phyloP scores from a whole-genome alignment of 2,888 invertebrate species.

The Agriopis aurantiaria region DNA sequence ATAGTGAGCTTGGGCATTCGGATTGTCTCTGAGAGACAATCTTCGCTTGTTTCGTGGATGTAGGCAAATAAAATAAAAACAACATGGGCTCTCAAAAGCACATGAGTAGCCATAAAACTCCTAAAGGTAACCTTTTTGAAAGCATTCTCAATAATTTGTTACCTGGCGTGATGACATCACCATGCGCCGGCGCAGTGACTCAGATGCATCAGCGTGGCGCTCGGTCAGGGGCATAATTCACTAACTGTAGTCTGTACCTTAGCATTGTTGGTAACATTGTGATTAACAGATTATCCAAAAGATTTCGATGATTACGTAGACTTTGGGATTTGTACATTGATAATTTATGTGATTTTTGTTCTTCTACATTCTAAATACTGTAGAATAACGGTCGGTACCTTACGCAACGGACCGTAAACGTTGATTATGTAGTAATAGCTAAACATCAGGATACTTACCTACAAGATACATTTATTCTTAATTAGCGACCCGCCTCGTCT shows the following conservation, averaged over 20 bases:
- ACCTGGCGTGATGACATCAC: conserved; percentile 62
- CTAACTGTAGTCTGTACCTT: conserved; percentile 16
- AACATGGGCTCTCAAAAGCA: not conserved
- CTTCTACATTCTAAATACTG: no score
- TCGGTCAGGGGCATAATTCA: conserved; percentile 37
- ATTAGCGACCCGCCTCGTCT: no score
- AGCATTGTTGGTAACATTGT: conserved; percentile 34
- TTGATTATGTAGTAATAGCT: no score
- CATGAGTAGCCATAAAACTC: not conserved
- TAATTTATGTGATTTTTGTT: no score
- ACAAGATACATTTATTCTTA: no score
- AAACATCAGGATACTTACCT: no score
- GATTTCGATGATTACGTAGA: conserved; percentile 6
- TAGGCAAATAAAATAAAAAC: not conserved
- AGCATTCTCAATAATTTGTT: conserved; percentile 31
- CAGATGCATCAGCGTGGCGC: conserved; percentile 47
- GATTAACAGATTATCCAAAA: conserved; percentile 14
- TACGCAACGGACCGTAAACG: no score
- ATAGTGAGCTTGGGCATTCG: no score
- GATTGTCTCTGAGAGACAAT: no score
- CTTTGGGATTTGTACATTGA: no score
- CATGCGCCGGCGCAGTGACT: conserved; percentile 57
- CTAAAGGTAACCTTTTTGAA: conserved; percentile 2
- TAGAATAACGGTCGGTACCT: no score
- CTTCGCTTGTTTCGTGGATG: no score